These are phyloP conservation scores for Dicentrarchus labrax DNA, from an alignment of 2,113 vertebrate species.

Conservation along the genomic window DNA sequence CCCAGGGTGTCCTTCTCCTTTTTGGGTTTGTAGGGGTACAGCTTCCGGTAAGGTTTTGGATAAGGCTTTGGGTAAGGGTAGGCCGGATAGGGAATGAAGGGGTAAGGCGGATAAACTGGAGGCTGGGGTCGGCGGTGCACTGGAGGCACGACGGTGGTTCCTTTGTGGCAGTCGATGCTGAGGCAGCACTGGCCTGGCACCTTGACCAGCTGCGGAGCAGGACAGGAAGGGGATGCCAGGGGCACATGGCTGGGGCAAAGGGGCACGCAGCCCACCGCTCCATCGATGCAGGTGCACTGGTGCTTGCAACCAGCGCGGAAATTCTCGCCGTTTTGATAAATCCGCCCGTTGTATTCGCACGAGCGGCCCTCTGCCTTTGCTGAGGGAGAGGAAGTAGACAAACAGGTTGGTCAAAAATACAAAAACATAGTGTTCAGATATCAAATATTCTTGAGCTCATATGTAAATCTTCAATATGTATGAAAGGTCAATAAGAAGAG, in stretches of 20 bases:
- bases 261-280: slow-evolving; percentile 86
- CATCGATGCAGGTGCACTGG: slow-evolving; percentile 90
- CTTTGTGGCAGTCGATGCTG: slow-evolving; percentile 81
- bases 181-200: slow-evolving; percentile 87
- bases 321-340: slow-evolving; percentile 88
- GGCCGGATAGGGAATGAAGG: slow-evolving; percentile 74
- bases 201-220: slow-evolving; percentile 83
- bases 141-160: slow-evolving; percentile 61
- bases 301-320: slow-evolving; percentile 88
- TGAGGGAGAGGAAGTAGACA: slow-evolving; percentile 48
- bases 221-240: slow-evolving; percentile 81
- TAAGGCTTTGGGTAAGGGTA: slow-evolving; percentile 75
- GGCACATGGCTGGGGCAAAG: slow-evolving; percentile 86
- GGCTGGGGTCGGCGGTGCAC: slow-evolving; percentile 51
- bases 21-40: slow-evolving; percentile 72
- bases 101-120: slow-evolving; percentile 69
- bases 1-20: slow-evolving; percentile 76
- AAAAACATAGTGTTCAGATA: background rate
- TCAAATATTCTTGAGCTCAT: background rate
- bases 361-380: slow-evolving; percentile 88
- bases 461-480: background rate
- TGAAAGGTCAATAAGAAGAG: slow-evolving; percentile 13
- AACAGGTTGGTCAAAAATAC: background rate
- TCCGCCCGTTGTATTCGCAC: slow-evolving; percentile 86
- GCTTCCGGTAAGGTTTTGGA: slow-evolving; percentile 65